These are phyloP conservation scores for Limnephilus lunatus DNA, from an alignment of 2,888 invertebrate species.

Conservation along the genomic window DNA sequence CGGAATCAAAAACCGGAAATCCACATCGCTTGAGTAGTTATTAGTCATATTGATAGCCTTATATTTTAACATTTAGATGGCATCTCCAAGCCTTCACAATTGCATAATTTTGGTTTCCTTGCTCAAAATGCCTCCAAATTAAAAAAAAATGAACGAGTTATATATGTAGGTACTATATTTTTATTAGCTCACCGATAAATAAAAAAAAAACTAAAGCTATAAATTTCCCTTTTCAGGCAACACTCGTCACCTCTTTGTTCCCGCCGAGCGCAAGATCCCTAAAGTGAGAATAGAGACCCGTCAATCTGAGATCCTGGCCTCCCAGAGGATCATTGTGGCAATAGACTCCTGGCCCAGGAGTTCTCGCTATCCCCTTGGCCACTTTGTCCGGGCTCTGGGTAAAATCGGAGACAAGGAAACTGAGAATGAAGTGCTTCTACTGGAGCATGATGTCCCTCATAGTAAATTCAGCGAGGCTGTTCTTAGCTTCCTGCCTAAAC, in stretches of 20 bases:
- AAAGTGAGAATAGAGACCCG: conserved; percentile 97
- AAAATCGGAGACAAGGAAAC: conserved; percentile 93
- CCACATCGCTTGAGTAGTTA: no score
- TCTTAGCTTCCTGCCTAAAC: conserved; percentile 90
- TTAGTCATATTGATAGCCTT: no score
- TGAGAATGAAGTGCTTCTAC: conserved; percentile 96
- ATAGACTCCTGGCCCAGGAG: conserved; percentile 97
- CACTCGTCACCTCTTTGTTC: conserved; percentile 89
- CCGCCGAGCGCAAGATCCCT: conserved; percentile 95
- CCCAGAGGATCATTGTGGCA: conserved; percentile 94
- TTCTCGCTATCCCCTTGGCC: conserved; percentile 95
- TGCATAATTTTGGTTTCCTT: no score
- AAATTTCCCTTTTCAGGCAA: conserved; percentile 71
- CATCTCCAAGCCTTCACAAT: no score
- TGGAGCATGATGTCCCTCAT: conserved; percentile 98
- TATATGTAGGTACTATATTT: neutral
- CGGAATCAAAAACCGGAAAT: no score
- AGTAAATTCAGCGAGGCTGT: conserved; percentile 97
- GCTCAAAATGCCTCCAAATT: no score
- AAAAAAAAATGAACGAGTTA: neutral
- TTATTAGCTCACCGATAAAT: neutral
- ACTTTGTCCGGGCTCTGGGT: conserved; percentile 96
- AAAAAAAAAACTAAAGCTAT: neutral
- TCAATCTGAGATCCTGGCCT: conserved; percentile 87
- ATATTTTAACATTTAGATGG: no score